These are phyloP conservation scores for Cryptoleucopteryx plumbea DNA, from an alignment of 2,113 vertebrate species.

Conservation along the genomic window DNA sequence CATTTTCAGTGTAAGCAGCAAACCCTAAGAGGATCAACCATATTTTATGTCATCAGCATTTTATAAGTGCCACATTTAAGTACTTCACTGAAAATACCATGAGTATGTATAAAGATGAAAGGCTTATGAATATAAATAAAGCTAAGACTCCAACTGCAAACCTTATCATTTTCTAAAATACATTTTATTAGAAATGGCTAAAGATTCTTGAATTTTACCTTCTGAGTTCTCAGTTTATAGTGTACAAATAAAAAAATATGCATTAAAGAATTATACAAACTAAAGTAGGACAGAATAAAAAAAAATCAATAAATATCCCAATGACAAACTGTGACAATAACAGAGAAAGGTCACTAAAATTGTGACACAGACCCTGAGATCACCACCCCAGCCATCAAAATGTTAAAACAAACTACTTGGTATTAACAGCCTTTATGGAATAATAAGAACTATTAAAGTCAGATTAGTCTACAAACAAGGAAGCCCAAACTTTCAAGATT, in stretches of 20 bases:
- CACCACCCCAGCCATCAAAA: conserved; percentile 28
- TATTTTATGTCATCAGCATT: conserved; percentile 84
- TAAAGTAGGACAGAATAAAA: conserved; percentile 30
- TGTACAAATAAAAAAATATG: conserved; percentile 66
- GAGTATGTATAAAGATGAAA: conserved; percentile 82
- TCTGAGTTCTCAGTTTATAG: conserved; percentile 62
- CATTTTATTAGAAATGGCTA: conserved; percentile 75
- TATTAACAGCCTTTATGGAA: conserved; percentile 52
- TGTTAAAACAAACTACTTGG: conserved; percentile 47
- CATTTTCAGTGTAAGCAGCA: conserved; percentile 79
- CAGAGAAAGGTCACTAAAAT: conserved; percentile 52
- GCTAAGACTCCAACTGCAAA: conserved; percentile 80
- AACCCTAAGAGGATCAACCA: conserved; percentile 81
- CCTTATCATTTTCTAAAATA: conserved; percentile 80
- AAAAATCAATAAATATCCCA: conserved; percentile 61
- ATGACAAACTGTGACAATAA: conserved; percentile 10
- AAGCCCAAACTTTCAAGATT: conserved; percentile 78
- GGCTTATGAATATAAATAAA: conserved; percentile 86
- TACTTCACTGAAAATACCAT: conserved; percentile 80
- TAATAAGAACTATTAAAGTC: conserved; percentile 68
- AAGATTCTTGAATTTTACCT: conserved; percentile 74
- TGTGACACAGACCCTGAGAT: conserved; percentile 34
- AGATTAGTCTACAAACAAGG: conserved; percentile 71
- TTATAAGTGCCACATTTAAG: conserved; percentile 82
- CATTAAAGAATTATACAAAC: conserved; percentile 62